phyloP scores from a whole-genome alignment of 2,113 vertebrate genomes.

The Nycticorax nycticorax region DNA sequence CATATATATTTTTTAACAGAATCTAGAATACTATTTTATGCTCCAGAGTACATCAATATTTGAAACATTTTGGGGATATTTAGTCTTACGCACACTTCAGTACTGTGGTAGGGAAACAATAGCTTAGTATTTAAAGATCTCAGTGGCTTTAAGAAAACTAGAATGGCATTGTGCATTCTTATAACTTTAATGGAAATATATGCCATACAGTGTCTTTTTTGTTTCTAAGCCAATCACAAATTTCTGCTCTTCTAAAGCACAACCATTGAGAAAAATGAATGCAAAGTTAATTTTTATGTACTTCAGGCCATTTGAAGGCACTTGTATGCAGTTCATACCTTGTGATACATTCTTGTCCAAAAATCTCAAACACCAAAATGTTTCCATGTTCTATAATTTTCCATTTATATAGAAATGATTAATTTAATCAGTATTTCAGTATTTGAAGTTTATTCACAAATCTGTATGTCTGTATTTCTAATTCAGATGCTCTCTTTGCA shows the following conservation, averaged over 20 bases:
- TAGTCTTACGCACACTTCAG: fast-evolving
- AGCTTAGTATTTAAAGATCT: neutral
- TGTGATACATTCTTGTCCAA: neutral
- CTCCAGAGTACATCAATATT: neutral
- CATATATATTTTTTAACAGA: neutral
- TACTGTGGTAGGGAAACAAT: neutral
- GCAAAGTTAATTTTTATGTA: neutral
- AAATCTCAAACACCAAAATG: neutral
- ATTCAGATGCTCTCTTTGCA: neutral
- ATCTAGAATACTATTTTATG: neutral
- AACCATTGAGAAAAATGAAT: neutral
- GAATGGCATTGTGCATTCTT: neutral
- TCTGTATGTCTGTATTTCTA: neutral
- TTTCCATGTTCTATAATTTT: neutral
- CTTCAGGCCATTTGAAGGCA: neutral
- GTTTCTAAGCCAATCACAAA: neutral
- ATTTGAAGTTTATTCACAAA: neutral
- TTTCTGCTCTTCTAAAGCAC: neutral
- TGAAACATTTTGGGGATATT: neutral
- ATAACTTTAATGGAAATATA: neutral
- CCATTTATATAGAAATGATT: neutral
- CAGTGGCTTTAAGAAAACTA: neutral
- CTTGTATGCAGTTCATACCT: neutral
- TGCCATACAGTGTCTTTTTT: neutral
- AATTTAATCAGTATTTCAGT: neutral